Evolutionary conservation across 2,888 invertebrate genomes (phyloP).

Genomic region (Clitarchus hookeri): DNA sequence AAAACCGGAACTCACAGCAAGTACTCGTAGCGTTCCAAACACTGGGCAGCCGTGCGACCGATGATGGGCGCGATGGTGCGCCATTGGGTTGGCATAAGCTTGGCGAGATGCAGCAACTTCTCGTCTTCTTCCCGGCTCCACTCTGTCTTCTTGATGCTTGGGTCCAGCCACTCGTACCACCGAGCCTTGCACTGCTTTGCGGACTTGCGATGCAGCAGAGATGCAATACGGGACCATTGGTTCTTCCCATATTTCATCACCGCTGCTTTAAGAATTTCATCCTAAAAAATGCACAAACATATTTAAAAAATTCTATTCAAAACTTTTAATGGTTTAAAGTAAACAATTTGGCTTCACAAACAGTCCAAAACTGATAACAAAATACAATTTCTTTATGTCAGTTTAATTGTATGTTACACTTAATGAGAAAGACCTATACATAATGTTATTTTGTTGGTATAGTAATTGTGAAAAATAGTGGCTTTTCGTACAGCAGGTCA

Average conservation of each 20-base stretch:
- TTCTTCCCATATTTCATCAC: conserved; percentile 99
- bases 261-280: conserved; percentile 99
- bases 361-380: too few relatives aligned
- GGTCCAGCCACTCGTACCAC: conserved; percentile 99
- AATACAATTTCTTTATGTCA: too few relatives aligned
- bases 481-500: too few relatives aligned
- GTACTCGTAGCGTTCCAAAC: conserved; percentile 96
- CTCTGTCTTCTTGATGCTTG: conserved; percentile 99
- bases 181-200: conserved; percentile 99
- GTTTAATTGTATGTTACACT: too few relatives aligned
- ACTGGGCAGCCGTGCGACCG: conserved; percentile 98
- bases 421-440: too few relatives aligned
- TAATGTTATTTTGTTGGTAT: background rate
- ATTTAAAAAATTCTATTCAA: background rate
- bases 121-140: conserved; percentile 99
- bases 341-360: too few relatives aligned
- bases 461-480: too few relatives aligned
- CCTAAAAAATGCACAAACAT: conserved; percentile 61
- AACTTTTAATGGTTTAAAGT: too few relatives aligned
- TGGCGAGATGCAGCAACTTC: conserved; percentile 94
- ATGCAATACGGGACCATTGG: conserved; percentile 99
- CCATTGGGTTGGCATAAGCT: conserved; percentile 99
- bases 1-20: conserved; percentile 70
- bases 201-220: conserved; percentile 94
- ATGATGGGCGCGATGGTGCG: conserved; percentile 99